Conservation (phyloP, 2,888 invertebrate genomes). For the Hemithea aestivaria region DNA sequence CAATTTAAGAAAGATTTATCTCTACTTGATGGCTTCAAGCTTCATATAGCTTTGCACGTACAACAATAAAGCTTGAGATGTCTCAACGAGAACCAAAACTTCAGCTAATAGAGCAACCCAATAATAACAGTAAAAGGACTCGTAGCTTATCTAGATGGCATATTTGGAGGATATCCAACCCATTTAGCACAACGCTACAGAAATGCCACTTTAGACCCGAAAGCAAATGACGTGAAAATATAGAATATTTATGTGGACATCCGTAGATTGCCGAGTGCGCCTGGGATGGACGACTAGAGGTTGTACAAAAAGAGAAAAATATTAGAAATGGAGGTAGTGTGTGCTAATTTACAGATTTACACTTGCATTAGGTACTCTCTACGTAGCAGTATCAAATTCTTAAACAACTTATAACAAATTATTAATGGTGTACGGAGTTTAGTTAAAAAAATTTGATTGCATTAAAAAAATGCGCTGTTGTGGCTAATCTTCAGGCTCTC, state of each 20-base stretch:
- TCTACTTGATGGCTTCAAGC: too few relatives aligned
- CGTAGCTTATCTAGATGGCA: constrained; percentile 66
- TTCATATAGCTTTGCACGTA: constrained; percentile 24
- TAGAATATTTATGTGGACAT: constrained; percentile 47
- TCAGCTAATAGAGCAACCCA: constrained; percentile 42
- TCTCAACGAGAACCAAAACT: constrained; percentile 40
- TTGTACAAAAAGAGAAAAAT: too few relatives aligned
- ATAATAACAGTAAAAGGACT: constrained; percentile 63
- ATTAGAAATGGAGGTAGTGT: too few relatives aligned
- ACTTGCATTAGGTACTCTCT: too few relatives aligned
- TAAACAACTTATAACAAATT: too few relatives aligned
- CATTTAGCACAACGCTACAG: constrained; percentile 64
- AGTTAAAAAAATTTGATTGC: too few relatives aligned
- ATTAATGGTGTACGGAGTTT: too few relatives aligned
- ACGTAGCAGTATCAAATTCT: too few relatives aligned
- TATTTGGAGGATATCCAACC: constrained; percentile 70
- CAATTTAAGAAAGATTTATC: too few relatives aligned
- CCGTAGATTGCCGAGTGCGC: constrained; percentile 28
- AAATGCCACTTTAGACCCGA: constrained; percentile 60
- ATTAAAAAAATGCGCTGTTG: too few relatives aligned
- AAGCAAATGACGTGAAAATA: constrained; percentile 68
- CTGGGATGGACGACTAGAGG: constrained; percentile 19
- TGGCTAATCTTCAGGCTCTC: too few relatives aligned
- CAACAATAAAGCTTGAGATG: constrained; percentile 25
- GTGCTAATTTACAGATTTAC: too few relatives aligned